These are phyloP conservation scores for Neoitamus cyanurus DNA, from an alignment of 2,888 invertebrate genomes.

Conservation along the genomic window DNA sequence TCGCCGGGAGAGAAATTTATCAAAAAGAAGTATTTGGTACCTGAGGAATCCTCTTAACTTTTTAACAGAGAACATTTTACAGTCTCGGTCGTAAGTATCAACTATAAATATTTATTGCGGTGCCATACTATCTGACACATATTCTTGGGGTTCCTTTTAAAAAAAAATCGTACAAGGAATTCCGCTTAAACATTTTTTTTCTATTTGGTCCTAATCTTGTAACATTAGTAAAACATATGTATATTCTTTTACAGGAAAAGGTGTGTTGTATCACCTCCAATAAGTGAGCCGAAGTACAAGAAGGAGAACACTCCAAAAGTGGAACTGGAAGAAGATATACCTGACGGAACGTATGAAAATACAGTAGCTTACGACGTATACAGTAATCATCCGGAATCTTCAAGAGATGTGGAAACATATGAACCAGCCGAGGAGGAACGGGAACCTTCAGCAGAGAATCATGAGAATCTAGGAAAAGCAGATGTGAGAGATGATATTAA, in stretches of 20 bases:
- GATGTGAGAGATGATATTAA: neutral
- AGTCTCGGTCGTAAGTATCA: neutral
- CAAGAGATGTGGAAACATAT: neutral
- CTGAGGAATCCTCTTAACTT: constrained; percentile 12
- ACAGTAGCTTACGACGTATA: neutral
- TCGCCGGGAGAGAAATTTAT: neutral
- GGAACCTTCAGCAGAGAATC: neutral
- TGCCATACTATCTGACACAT: neutral
- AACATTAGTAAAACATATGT: neutral
- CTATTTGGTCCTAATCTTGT: no score
- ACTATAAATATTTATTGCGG: neutral
- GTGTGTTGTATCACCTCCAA: neutral
- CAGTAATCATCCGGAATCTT: neutral
- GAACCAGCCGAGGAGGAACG: neutral
- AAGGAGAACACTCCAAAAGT: neutral
- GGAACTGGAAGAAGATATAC: neutral
- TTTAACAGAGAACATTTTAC: neutral
- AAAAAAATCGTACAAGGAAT: no score
- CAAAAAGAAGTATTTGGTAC: neutral
- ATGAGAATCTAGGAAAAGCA: neutral
- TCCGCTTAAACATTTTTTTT: no score
- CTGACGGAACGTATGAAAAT: neutral
- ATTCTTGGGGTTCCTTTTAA: neutral
- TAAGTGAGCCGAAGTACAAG: neutral
- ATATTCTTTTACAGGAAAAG: neutral